A percentile compares a stretch with the other conserved stretches of the same genome.
Conservation (phyloP, 2,797 vertebrate genomes). For the Acrocephalus scirpaceus region DNA sequence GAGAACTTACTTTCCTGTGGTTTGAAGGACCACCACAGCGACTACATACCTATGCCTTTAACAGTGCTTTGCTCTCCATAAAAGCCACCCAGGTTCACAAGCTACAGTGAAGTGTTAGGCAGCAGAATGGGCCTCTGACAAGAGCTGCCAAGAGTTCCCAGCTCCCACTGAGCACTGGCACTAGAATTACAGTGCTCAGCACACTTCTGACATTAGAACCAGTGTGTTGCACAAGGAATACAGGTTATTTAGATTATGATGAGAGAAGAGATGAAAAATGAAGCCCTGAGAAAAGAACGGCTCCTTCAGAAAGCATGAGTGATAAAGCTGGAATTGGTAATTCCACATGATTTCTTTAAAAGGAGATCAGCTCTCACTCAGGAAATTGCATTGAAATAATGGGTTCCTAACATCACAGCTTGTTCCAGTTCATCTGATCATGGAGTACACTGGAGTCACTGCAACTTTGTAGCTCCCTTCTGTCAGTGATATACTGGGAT, state of each 20-base stretch:
- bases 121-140: slow-evolving; percentile 21
- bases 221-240: slow-evolving; percentile 5
- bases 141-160: slow-evolving; percentile 8
- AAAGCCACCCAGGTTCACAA: slow-evolving; percentile 7
- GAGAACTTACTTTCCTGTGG: background rate
- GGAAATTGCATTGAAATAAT: slow-evolving; percentile 22
- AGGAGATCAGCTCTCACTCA: background rate
- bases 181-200: slow-evolving; percentile 25
- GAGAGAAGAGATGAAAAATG: slow-evolving; percentile 44
- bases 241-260: slow-evolving; percentile 40
- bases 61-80: slow-evolving; percentile 1
- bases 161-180: slow-evolving; percentile 10
- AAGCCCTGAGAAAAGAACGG: slow-evolving; percentile 41
- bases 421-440: background rate
- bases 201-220: slow-evolving; percentile 24
- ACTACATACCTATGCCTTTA: background rate
- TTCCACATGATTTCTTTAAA: slow-evolving; percentile 10
- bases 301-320: slow-evolving; percentile 16
- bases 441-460: background rate
- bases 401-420: background rate
- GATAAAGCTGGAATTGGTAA: background rate
- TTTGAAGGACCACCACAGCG: background rate
- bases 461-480: background rate
- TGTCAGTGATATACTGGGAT: background rate
- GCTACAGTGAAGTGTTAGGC: background rate